Base-by-base conservation (phyloP, 2,797 vertebrate species). In the Chlorospingus flavigularis region DNA sequence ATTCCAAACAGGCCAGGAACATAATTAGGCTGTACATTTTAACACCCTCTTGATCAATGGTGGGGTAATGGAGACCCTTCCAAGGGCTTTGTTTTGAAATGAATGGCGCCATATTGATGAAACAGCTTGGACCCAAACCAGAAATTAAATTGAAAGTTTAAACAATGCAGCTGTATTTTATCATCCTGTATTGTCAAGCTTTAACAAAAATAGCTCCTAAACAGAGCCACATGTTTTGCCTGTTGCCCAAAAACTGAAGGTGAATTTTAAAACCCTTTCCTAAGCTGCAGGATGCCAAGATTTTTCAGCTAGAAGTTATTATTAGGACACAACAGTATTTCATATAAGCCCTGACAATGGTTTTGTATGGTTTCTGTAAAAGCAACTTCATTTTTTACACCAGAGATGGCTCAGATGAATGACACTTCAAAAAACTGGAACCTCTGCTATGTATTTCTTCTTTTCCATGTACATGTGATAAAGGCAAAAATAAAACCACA, bases 81-180 rank as follows among this genome's bases (percentile, higher is more conserved):
- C 95, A 93, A 92, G 78, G 82, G 82, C 84, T 95, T 95, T 96
- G 94, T 95, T 96, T 94, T 92, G 91, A 94, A 95, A 91, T 83
- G 95, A 95, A 88, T 94, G 91, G 88, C 95, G 90, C 96, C 93
- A 86, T 92, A 93, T 95, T 93, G 95, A 96, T 96, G 95, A 94
- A 95, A 92, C 91, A 92, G 76, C 93, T 72, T 96, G 97, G 94
- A 94, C 58, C 51, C 15, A n/a, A 74, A 92, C 90, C 94, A 97
- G 91, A 85, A 92, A 95, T 90, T 95, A 90, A 96, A 96, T 94
- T 94, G 90, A 94, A 96, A 97, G 92, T 96, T 97, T 95, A 95
- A 96, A 94, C 87, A 95, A 94, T 93, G 93, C 97, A 96, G 92
- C 95, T 97, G 93, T 80, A 94, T 95, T 96, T 96, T 95, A 97